A percentile compares a stretch with the other conserved stretches of the same genome.
These are phyloP conservation scores for Stomorhina lunata DNA, from an alignment of 2,888 invertebrate species.

Conservation along the genomic window DNA sequence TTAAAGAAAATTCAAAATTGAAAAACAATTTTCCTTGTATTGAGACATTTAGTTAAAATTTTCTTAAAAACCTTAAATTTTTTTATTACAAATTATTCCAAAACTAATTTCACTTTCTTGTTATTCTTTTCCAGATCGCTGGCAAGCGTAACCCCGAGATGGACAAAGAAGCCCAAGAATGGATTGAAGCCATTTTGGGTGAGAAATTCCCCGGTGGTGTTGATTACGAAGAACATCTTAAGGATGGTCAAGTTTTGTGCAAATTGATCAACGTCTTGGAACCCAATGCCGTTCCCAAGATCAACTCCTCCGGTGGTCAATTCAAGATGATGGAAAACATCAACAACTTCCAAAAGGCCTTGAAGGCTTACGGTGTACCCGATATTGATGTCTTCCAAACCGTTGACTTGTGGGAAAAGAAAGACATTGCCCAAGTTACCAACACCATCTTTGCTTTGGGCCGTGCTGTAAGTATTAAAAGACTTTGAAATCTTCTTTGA, in stretches of 20 bases:
- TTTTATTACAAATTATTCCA: neutral
- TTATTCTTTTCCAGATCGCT: constrained; percentile 83
- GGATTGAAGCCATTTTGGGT: constrained; percentile 93
- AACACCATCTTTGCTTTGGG: constrained; percentile 92
- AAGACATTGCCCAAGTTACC: constrained; percentile 92
- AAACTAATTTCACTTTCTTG: neutral
- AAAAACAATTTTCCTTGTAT: neutral
- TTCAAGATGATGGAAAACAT: constrained; percentile 99
- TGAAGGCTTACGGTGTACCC: constrained; percentile 92
- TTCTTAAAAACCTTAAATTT: neutral
- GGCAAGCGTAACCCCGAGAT: constrained; percentile 90
- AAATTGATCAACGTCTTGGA: constrained; percentile 95
- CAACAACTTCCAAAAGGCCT: constrained; percentile 92
- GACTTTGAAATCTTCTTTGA: neutral
- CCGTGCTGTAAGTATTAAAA: constrained; percentile 85
- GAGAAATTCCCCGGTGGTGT: constrained; percentile 92
- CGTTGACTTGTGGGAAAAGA: constrained; percentile 97
- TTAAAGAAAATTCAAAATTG: neutral
- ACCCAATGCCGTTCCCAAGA: constrained; percentile 93
- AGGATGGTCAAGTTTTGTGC: constrained; percentile 96
- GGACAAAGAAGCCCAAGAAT: constrained; percentile 93
- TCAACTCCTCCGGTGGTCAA: constrained; percentile 96
- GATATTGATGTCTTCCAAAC: constrained; percentile 98
- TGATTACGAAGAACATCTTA: constrained; percentile 92
- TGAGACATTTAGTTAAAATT: neutral